A percentile compares a stretch with the other conserved stretches of the same genome.
These are phyloP conservation scores for Apis dorsata DNA, from an alignment of 1,140 invertebrate genomes.

Conservation along the genomic window DNA sequence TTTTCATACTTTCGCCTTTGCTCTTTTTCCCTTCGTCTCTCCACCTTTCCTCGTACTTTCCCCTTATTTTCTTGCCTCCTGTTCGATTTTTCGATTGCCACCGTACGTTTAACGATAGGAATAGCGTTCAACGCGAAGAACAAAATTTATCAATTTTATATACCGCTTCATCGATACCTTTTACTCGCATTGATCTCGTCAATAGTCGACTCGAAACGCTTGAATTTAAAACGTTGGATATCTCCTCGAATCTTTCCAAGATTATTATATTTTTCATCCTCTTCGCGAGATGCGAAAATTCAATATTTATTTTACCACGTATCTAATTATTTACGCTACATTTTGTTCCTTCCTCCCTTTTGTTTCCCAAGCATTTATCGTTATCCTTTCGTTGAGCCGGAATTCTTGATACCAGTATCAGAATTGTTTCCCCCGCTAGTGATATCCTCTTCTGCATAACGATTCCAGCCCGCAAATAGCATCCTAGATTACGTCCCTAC, in stretches of 20 bases:
- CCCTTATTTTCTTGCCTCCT: too few relatives aligned
- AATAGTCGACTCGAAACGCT: not conserved
- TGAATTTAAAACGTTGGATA: slow-evolving; percentile 2
- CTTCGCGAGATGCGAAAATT: not conserved
- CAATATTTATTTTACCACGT: not conserved
- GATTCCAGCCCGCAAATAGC: not conserved
- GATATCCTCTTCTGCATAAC: not conserved
- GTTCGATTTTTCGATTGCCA: not conserved
- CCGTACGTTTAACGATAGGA: not conserved
- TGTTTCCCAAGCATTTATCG: too few relatives aligned
- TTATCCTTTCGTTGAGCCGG: not conserved
- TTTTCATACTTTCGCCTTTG: slow-evolving; percentile 58
- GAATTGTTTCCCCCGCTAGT: not conserved
- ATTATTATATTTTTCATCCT: not conserved
- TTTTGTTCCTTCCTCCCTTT: not conserved
- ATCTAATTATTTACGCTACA: not conserved
- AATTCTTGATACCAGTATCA: not conserved
- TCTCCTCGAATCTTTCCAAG: too few relatives aligned
- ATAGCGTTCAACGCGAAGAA: too few relatives aligned
- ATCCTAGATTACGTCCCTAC: not conserved
- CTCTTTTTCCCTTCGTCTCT: slow-evolving; percentile 20
- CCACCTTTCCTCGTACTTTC: not conserved
- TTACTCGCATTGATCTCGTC: not conserved
- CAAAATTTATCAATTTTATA: not conserved
- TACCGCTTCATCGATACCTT: slow-evolving; percentile 2